phyloP scores from a whole-genome alignment of 1,140 invertebrate genomes.

The Bursaphelenchus mucronatus region DNA sequence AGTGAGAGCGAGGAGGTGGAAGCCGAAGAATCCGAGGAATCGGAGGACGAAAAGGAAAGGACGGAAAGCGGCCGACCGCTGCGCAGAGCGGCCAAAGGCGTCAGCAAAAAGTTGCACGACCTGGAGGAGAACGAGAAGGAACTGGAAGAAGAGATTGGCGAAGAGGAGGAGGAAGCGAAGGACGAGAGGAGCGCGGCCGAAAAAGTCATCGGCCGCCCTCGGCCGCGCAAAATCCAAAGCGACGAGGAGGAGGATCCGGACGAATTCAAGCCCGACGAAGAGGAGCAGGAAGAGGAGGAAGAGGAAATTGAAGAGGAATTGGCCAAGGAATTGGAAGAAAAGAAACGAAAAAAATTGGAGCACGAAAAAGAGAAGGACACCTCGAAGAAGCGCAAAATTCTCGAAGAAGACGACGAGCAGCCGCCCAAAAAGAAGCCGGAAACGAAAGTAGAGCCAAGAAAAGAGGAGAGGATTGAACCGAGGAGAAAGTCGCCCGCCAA shows the following conservation, averaged over 20 bases:
- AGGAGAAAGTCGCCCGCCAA: not conserved
- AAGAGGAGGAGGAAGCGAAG: slow-evolving; percentile 9
- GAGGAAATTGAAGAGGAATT: slow-evolving; percentile 21
- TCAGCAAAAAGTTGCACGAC: slow-evolving; percentile 34
- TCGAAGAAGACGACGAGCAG: not conserved
- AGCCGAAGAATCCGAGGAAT: slow-evolving; percentile 10
- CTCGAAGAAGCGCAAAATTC: not conserved
- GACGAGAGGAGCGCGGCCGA: not conserved
- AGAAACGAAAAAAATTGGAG: slow-evolving; percentile 14
- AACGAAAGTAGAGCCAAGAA: slow-evolving; percentile 12
- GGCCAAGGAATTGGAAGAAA: slow-evolving; percentile 17
- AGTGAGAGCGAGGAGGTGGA: slow-evolving; percentile 14
- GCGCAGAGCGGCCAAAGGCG: slow-evolving; percentile 26
- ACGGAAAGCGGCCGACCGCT: slow-evolving; percentile 33
- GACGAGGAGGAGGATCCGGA: slow-evolving; percentile 31
- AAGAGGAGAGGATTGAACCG: not conserved
- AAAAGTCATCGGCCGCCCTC: slow-evolving; percentile 10
- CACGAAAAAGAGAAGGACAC: slow-evolving; percentile 14
- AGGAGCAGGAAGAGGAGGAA: slow-evolving; percentile 32
- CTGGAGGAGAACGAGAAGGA: slow-evolving; percentile 25
- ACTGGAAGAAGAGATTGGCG: slow-evolving; percentile 10
- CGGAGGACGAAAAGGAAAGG: slow-evolving; percentile 17
- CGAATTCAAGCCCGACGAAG: slow-evolving; percentile 32
- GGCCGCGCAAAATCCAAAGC: not conserved
- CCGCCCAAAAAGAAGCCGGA: slow-evolving; percentile 3